A percentile compares a stretch with the other conserved stretches of the same genome.
Evolutionary conservation across 2,888 invertebrate genomes (phyloP).

Genomic region (Morpho achilles): DNA sequence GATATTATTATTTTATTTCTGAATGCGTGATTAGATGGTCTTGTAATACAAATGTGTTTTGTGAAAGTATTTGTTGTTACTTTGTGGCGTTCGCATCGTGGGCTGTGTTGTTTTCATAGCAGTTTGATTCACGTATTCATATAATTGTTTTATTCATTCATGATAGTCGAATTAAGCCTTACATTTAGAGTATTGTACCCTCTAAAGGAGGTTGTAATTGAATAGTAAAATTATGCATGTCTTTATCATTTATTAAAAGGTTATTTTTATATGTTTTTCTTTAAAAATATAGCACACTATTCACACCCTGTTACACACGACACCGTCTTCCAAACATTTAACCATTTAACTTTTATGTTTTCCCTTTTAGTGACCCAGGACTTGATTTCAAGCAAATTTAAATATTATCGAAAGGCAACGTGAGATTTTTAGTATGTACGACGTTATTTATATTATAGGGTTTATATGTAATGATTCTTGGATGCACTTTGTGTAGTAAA

Average conservation of each 20-base stretch:
- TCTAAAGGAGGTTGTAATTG: background rate
- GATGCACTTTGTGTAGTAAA: slow-evolving; percentile 70
- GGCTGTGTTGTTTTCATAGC: slow-evolving; percentile 14
- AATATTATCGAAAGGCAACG: slow-evolving; percentile 58
- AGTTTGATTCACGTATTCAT: background rate
- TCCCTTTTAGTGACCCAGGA: slow-evolving; percentile 37
- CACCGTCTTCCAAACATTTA: slow-evolving; percentile 34
- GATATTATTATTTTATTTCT: slow-evolving; percentile 49
- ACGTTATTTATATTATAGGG: slow-evolving; percentile 42
- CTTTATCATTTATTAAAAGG: slow-evolving; percentile 13
- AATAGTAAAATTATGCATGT: slow-evolving; percentile 17
- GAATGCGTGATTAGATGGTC: slow-evolving; percentile 34
- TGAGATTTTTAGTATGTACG: slow-evolving; percentile 45
- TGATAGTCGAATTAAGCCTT: background rate
- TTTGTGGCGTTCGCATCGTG: slow-evolving; percentile 18
- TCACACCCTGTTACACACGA: slow-evolving; percentile 16
- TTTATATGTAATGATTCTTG: slow-evolving; percentile 43
- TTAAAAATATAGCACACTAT: slow-evolving; percentile 13
- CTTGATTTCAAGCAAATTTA: slow-evolving; percentile 72
- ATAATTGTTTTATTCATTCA: background rate
- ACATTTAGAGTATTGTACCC: background rate
- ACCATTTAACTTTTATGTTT: slow-evolving; percentile 27
- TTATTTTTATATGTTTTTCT: slow-evolving; percentile 23
- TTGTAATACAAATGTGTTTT: slow-evolving; percentile 47
- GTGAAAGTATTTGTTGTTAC: slow-evolving; percentile 6